Evolutionary conservation across 2,113 vertebrate species (phyloP), one percentile per base, ranked within the genome.

Genomic region (Cisticola juncidis): DNA sequence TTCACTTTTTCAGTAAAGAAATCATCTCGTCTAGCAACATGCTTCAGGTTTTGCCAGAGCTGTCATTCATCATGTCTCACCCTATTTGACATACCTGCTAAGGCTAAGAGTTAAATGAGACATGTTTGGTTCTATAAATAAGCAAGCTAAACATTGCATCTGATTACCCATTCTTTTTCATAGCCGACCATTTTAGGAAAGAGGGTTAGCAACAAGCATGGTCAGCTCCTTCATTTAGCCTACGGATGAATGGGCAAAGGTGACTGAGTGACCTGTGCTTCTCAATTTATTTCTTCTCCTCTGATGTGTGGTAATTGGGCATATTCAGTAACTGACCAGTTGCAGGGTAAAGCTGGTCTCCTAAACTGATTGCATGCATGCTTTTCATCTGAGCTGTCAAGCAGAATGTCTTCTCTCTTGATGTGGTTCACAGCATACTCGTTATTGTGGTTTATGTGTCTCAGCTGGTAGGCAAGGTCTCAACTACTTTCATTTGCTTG

Each of bases 401-500:
- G 35, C 47, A 91, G 84, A 78, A 78, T 45, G 44, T 42, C 29
- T 86, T 54, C 36, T 77, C 35, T 69, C 60, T 84, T 87, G 65
- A 47, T 81, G 87, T 95, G 64, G 69, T 51, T 95, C 83, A 65
- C 68, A 92, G 91, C 54, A 42, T 42, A 65, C 38, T 88, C 13
- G 9, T 88, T 62, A 51, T 35, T 56, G 69, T 62, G 64, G 72
- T 84, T 94, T 84, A 91, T 77, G 42, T 80, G 35, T 47, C 86
- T 92, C 88, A 93, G 85, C 54, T 92, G 85, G 74, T 80, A 77
- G 58, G 58, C 57, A 65, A 92, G 40, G 65, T 70, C 79, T 93
- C 54, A 83, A 3, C 60, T 83, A 14, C 80, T 77, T 86, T 76
- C 50, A 65, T 56, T 85, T 2, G 4, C 33, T n/a, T 25, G 19